Evolutionary conservation across 2,888 invertebrate genomes (phyloP).

Genomic region (Eledone cirrhosa): DNA sequence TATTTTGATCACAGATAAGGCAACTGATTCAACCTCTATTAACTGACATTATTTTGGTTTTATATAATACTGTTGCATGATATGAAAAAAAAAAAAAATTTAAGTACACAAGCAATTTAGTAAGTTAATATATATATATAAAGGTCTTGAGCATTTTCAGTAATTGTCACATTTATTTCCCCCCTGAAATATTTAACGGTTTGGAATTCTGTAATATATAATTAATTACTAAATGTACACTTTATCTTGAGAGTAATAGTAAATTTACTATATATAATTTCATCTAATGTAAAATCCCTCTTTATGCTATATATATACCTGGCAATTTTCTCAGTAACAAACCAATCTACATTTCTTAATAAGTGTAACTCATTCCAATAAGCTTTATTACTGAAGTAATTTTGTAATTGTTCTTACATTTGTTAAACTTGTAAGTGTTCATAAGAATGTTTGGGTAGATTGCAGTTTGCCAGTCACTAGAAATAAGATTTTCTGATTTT

Average conservation of each 20-base stretch:
- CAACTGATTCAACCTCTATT: constrained; percentile 28
- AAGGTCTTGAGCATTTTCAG: constrained; percentile 21
- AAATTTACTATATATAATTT: not conserved
- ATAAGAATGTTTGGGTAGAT: constrained; percentile 28
- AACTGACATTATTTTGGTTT: constrained; percentile 7
- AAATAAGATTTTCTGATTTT: not conserved
- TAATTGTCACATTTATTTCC: constrained; percentile 1
- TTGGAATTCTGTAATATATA: constrained; percentile 20
- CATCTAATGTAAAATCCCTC: not conserved
- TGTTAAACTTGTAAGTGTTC: constrained; percentile 27
- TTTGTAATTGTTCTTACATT: not conserved
- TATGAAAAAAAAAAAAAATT: not conserved
- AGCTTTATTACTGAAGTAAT: not conserved
- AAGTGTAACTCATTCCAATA: constrained; percentile 9
- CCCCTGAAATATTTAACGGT: not conserved
- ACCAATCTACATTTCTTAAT: constrained; percentile 11
- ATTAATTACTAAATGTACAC: not conserved
- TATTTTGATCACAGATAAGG: constrained; percentile 28
- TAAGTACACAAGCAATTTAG: constrained; percentile 5
- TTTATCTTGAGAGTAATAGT: constrained; percentile 14
- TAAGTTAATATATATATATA: not conserved
- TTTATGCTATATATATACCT: constrained; percentile 4
- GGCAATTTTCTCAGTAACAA: constrained; percentile 9
- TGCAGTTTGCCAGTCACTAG: constrained; percentile 20
- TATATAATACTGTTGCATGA: constrained; percentile 21